Percentiles rank a stretch among this genome's conserved stretches.
These are phyloP conservation scores for Phalacrocorax aristotelis DNA, from an alignment of 2,113 vertebrate species.

Conservation along the genomic window DNA sequence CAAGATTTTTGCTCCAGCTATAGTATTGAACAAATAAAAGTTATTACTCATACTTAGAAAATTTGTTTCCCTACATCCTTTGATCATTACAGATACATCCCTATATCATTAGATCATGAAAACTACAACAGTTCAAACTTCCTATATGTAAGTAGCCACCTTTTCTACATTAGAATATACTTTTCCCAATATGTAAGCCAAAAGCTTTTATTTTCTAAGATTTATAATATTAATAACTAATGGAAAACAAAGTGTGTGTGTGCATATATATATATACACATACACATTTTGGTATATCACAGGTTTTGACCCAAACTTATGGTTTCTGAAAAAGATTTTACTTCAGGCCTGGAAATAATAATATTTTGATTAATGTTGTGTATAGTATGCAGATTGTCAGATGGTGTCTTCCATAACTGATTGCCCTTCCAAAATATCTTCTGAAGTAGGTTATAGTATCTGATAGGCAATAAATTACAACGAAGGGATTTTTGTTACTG, in stretches of 20 bases:
- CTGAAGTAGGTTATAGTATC: background rate
- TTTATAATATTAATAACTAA: background rate
- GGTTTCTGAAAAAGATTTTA: background rate
- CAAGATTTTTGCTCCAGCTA: background rate
- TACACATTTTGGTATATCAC: background rate
- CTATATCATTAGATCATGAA: background rate
- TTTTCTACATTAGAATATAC: background rate
- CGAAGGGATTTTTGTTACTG: background rate
- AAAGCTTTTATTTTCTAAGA: background rate
- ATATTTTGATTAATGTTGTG: background rate
- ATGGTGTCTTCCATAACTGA: conserved; percentile 29
- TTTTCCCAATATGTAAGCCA: background rate
- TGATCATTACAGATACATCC: background rate
- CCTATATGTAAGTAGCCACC: background rate
- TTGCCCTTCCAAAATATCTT: conserved; percentile 26
- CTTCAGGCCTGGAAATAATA: background rate
- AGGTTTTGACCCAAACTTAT: background rate
- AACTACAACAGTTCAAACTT: background rate
- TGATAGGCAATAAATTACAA: conserved; percentile 15
- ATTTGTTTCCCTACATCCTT: background rate
- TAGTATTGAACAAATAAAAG: background rate
- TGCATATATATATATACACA: background rate
- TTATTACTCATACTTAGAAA: background rate
- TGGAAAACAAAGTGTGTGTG: background rate
- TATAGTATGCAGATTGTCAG: background rate